phyloP scores from a whole-genome alignment of 1,140 invertebrate genomes.

The Lamellibrachia luymesi region DNA sequence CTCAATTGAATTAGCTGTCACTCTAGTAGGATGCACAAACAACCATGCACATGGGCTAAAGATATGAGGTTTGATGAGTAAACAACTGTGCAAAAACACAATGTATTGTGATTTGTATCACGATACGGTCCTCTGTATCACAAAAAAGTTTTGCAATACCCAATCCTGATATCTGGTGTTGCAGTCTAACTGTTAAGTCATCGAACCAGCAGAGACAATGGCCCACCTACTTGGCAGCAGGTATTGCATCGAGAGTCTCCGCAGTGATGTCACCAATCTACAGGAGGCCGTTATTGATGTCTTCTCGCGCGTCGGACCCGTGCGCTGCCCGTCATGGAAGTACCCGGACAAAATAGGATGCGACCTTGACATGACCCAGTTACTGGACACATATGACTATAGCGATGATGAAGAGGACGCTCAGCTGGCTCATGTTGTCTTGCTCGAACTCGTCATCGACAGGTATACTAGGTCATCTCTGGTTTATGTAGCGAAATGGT shows the following conservation, averaged over 20 bases:
- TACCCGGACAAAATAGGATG: constrained; percentile 51
- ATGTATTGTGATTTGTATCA: too few relatives aligned
- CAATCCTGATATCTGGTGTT: neutral
- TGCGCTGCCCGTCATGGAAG: constrained; percentile 51
- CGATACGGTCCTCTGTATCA: too few relatives aligned
- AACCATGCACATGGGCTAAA: too few relatives aligned
- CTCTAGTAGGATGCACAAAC: neutral
- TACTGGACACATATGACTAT: constrained; percentile 47
- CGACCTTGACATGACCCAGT: constrained; percentile 50
- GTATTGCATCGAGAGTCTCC: constrained; percentile 50
- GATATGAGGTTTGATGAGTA: too few relatives aligned
- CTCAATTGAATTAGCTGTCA: neutral
- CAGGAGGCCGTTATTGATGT: constrained; percentile 48
- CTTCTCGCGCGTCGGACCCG: constrained; percentile 46
- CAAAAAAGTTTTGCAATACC: too few relatives aligned
- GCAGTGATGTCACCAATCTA: constrained; percentile 49
- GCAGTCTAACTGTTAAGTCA: neutral
- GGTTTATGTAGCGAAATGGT: neutral
- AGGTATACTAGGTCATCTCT: constrained; percentile 37
- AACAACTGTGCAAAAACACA: too few relatives aligned
- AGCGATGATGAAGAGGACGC: constrained; percentile 47
- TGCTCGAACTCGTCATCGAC: constrained; percentile 56
- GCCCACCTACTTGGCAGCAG: constrained; percentile 48
- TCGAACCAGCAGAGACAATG: constrained; percentile 34
- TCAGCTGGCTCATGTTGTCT: constrained; percentile 53